Evolutionary conservation across 64 coral and sea anemone species (phyloP), one percentile per base, ranked within the genome.

Genomic region (Stichodactyla mertensii): DNA sequence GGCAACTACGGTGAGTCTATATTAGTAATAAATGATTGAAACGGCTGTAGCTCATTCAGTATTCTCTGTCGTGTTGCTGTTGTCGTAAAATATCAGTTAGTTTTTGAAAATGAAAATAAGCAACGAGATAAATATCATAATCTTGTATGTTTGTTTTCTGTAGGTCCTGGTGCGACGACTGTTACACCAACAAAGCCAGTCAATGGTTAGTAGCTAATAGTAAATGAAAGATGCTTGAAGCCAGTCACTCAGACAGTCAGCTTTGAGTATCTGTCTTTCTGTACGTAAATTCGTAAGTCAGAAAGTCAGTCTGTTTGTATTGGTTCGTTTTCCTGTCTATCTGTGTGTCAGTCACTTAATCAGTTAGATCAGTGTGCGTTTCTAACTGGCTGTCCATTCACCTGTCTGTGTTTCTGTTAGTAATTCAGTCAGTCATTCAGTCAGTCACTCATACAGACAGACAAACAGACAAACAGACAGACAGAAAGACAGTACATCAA

Each of bases 151-250:
- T 45, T 45, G 8, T 26, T 6, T n/a, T 24, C 57, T 53, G 54
- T 88, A 97, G 94, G 94, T 7, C 87, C 88, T 16, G 59, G 59
- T 11, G 89, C 93, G 57, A 97, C 94, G 6, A 74, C 74, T n/a
- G 61, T 97, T 18, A 97, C 94, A 18, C 94, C 94, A 14, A 90
- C 91, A 28, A 88, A 54, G 19, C 85, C 94, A 80, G 82, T 77
- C 4, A 89, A 92, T 22, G 82, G 91, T 92, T 16, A 85, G 80
- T 85, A 69, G 52, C 36, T 45, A 45, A 4, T 45, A 45, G 36
- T 45, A 45, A 45, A 45, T 45, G 36, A 45, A 45, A 45, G 36
- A 45, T 45, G 36, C 26, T 6, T 77, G 56, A 58, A 58, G 36
- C 3, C 36, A 45, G 19, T 66, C 62, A 22, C 4, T 6, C 5